Evolutionary conservation across 2,888 invertebrate genomes (phyloP), one percentile per base, ranked within the genome.

Genomic region (Scaptodrosophila latifasciaeformis): DNA sequence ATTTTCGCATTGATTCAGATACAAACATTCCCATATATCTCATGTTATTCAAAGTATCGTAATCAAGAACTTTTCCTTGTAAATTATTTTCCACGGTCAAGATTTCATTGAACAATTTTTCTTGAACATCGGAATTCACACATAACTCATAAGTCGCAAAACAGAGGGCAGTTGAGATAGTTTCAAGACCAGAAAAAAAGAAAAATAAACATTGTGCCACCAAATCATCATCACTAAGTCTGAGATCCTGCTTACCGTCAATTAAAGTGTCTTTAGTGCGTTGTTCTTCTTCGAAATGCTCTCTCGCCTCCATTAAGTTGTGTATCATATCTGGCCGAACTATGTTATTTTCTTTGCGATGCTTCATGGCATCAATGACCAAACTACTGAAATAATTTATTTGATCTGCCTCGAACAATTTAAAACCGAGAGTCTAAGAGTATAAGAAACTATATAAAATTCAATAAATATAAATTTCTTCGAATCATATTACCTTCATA

Each of bases 251-350:
- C n/a, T n/a, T n/a, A n/a, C n/a, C n/a, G n/a, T n/a, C n/a, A n/a
- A n/a, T n/a, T n/a, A n/a, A n/a, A n/a, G n/a, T n/a, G n/a, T n/a
- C n/a, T n/a, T n/a, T n/a, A 0, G 65, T 66, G 60, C 82, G 80
- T 7, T 72, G 65, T 3, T 7, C 51, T 7, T 63, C 37, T 1
- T 42, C 52, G 0, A 53, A 17, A 31, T 62, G 53, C 9, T 70
- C 59, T 13, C 72, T 76, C 0, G 88, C 88, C 64, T 88, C 87
- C 86, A 89, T 87, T 2, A 90, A 75, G n/a, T 89, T 69, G 57
- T 90, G 86, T 7, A 90, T 88, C 88, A 90, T 88, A 64, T 90
- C 90, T 2, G 87, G 88, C 4, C 90, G 84, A 2, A 87, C 39
- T n/a, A 89, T 88, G 9, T 87, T 83, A 4, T 87, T 74, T 15